Percentiles rank a stretch among this genome's conserved stretches.
Conservation (phyloP, 2,797 vertebrate genomes). For the Aldrovandia affinis region DNA sequence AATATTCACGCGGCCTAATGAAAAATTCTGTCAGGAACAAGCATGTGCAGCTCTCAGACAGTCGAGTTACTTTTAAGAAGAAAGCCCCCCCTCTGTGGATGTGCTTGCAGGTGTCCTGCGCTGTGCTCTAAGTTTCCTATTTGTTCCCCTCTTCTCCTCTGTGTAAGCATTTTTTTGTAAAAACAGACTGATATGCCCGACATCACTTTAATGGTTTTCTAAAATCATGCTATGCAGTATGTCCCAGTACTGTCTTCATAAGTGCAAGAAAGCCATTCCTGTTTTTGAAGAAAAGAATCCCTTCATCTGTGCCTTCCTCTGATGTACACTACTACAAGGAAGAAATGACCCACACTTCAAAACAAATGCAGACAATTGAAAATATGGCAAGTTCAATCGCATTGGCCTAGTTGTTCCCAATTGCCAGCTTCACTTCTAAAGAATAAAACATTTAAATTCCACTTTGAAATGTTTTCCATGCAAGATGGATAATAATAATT, state of each 20-base stretch:
- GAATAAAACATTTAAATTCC: background rate
- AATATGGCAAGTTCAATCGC: background rate
- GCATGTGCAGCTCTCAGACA: conserved; percentile 53
- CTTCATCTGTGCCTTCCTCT: conserved; percentile 26
- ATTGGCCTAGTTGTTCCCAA: background rate
- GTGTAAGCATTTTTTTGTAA: conserved; percentile 14
- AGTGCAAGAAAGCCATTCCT: background rate
- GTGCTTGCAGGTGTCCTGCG: conserved; percentile 54
- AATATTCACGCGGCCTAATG: conserved; percentile 71
- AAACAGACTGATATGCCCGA: conserved; percentile 39
- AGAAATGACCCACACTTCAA: background rate
- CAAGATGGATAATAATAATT: background rate
- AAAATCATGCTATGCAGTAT: conserved; percentile 35
- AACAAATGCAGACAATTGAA: background rate
- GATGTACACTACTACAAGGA: conserved; percentile 27
- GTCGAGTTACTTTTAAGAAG: conserved; percentile 59
- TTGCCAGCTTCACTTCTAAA: background rate
- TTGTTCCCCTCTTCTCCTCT: background rate
- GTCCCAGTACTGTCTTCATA: conserved; percentile 44
- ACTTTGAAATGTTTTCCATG: background rate
- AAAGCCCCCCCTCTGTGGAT: conserved; percentile 59
- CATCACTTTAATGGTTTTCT: conserved; percentile 47
- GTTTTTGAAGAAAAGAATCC: conserved; percentile 39
- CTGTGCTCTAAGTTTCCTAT: background rate
- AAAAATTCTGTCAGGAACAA: conserved; percentile 73